phyloP scores from a whole-genome alignment of 2,888 invertebrate genomes.

The Muscina levida region DNA sequence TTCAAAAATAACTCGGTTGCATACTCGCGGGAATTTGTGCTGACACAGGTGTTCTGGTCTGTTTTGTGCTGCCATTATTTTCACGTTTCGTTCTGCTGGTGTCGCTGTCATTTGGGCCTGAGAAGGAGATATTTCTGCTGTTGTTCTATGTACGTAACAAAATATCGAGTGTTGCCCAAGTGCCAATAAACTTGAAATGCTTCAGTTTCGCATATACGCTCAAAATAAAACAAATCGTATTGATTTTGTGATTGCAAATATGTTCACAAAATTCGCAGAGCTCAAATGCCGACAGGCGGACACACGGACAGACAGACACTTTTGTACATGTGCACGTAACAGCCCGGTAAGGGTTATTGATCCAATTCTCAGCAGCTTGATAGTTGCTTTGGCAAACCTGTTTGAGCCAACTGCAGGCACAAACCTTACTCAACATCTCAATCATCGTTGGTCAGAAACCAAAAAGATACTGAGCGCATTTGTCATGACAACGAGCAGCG shows the following conservation, averaged over 20 bases:
- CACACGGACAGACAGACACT: slow-evolving; percentile 33
- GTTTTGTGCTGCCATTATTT: slow-evolving; percentile 39
- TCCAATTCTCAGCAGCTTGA: slow-evolving; percentile 48
- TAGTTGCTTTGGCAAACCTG: too few relatives aligned
- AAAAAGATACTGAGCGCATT: too few relatives aligned
- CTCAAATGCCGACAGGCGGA: not conserved
- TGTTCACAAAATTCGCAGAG: not conserved
- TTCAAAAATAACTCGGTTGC: slow-evolving; percentile 23
- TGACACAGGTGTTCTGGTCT: slow-evolving; percentile 65
- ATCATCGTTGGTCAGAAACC: slow-evolving; percentile 42
- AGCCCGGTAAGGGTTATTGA: slow-evolving; percentile 59
- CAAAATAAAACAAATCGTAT: slow-evolving; percentile 13
- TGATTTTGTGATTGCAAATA: not conserved
- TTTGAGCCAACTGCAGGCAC: slow-evolving; percentile 9
- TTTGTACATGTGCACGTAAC: not conserved
- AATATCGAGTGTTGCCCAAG: slow-evolving; percentile 49
- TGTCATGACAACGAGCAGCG: not conserved
- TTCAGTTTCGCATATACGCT: slow-evolving; percentile 54
- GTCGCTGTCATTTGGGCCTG: not conserved
- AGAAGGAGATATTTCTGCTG: not conserved
- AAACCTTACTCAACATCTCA: slow-evolving; percentile 55
- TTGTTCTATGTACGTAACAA: slow-evolving; percentile 59
- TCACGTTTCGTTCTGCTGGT: not conserved
- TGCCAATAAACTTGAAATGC: slow-evolving; percentile 65
- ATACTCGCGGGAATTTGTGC: slow-evolving; percentile 43